These are phyloP conservation scores for Halichondria panicea DNA, from an alignment of 37 sponge, comb jelly and placozoan genomes.

Conservation along the genomic window DNA sequence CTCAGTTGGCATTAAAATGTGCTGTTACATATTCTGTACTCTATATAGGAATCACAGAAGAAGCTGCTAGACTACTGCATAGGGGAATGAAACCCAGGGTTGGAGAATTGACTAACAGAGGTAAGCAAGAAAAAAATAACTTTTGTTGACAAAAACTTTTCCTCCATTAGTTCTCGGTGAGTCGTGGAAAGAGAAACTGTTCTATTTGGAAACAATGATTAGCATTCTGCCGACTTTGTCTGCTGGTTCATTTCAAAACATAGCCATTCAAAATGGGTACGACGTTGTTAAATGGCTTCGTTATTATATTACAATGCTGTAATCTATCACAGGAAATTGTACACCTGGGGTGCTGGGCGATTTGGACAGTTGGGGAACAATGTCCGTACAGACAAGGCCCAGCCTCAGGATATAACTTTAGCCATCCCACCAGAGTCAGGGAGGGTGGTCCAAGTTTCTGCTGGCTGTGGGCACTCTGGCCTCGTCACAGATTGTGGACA, in stretches of 20 bases:
- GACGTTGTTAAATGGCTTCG: neutral
- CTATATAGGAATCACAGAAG: slow-evolving; percentile 55
- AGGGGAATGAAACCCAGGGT: slow-evolving; percentile 18
- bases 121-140: slow-evolving; percentile 3
- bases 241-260: slow-evolving; percentile 60
- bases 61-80: slow-evolving; percentile 60
- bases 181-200: slow-evolving; percentile 47
- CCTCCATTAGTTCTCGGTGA: slow-evolving; percentile 7
- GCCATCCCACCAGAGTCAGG: slow-evolving; percentile 29
- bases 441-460: slow-evolving; percentile 63
- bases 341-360: slow-evolving; percentile 71
- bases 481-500: slow-evolving; percentile 52
- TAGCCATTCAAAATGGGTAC: slow-evolving; percentile 16
- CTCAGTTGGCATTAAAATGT: neutral
- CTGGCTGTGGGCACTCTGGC: slow-evolving; percentile 65
- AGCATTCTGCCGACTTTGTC: neutral
- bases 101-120: slow-evolving; percentile 55
- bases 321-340: slow-evolving; percentile 6
- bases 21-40: neutral
- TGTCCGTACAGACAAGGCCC: slow-evolving; percentile 39
- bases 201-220: slow-evolving; percentile 22
- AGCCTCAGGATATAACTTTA: slow-evolving; percentile 24
- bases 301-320: slow-evolving; percentile 1
- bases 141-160: neutral
- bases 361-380: slow-evolving; percentile 76